A percentile compares a stretch with the other conserved stretches of the same genome.
phyloP scores from a whole-genome alignment of 2,888 invertebrate genomes.

The Lasioglossum malachurum region DNA sequence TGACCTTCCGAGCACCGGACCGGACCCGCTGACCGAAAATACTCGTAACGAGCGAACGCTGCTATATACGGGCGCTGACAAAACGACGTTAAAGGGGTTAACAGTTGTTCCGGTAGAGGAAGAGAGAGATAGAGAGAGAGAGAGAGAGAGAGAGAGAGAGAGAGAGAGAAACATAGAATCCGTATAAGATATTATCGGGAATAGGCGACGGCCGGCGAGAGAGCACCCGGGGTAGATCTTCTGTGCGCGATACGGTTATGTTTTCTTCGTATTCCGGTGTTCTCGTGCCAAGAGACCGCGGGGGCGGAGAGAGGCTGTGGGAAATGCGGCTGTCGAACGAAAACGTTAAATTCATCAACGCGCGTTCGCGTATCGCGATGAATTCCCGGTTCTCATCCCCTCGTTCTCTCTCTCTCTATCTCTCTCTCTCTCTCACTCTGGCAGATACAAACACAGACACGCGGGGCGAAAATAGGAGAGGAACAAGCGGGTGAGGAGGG shows the following conservation, averaged over 20 bases:
- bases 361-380: slow-evolving; percentile 8
- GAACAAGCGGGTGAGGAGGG: background rate
- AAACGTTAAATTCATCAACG: slow-evolving; percentile 29
- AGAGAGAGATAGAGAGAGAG: background rate
- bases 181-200: slow-evolving; percentile 42
- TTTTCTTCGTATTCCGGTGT: slow-evolving; percentile 22
- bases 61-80: slow-evolving; percentile 39
- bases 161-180: slow-evolving; percentile 20
- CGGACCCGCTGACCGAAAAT: slow-evolving; percentile 61
- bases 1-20: slow-evolving; percentile 32
- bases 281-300: slow-evolving; percentile 30
- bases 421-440: background rate
- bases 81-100: slow-evolving; percentile 50
- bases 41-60: slow-evolving; percentile 45
- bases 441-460: background rate
- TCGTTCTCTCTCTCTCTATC: no score
- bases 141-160: background rate
- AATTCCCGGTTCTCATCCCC: background rate
- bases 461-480: background rate
- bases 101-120: slow-evolving; percentile 29
- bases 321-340: slow-evolving; percentile 12
- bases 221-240: slow-evolving; percentile 18
- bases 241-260: slow-evolving; percentile 26
- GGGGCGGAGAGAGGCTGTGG: background rate
- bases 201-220: slow-evolving; percentile 13